phyloP scores from a whole-genome alignment of 2,888 invertebrate genomes.

The Chalcosyrphus nemorum region DNA sequence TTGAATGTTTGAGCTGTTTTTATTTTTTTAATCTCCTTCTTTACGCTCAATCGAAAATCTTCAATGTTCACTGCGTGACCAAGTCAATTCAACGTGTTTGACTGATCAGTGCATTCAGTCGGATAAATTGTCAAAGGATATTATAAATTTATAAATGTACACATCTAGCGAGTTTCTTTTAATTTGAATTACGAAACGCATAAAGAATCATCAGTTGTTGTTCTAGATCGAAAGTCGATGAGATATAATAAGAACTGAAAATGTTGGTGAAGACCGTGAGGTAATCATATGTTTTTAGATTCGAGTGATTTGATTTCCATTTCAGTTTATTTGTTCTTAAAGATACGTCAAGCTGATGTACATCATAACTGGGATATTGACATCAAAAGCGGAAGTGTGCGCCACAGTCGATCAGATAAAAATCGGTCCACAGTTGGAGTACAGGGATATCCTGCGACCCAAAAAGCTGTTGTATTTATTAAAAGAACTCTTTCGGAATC shows the following conservation, averaged over 20 bases:
- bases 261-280: constrained; percentile 61
- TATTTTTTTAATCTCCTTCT: constrained; percentile 22
- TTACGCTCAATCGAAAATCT: constrained; percentile 6
- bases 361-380: constrained; percentile 80
- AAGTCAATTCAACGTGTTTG: constrained; percentile 16
- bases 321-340: constrained; percentile 5
- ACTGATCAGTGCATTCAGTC: constrained; percentile 17
- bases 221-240: background rate
- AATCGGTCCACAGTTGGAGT: constrained; percentile 78
- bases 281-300: constrained; percentile 21
- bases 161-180: background rate
- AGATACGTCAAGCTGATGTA: constrained; percentile 81
- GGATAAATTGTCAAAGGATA: constrained; percentile 5
- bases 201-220: constrained; percentile 15
- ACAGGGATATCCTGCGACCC: constrained; percentile 60
- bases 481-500: constrained; percentile 27
- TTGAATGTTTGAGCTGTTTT: constrained; percentile 14
- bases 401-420: constrained; percentile 80
- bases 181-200: background rate
- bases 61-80: constrained; percentile 16
- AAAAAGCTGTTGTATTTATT: constrained; percentile 41
- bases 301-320: background rate
- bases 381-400: constrained; percentile 80
- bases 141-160: background rate
- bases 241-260: background rate